Base-by-base conservation (phyloP, 37 sponge, comb jelly and placozoan genomes). In the Crambe crambe region DNA sequence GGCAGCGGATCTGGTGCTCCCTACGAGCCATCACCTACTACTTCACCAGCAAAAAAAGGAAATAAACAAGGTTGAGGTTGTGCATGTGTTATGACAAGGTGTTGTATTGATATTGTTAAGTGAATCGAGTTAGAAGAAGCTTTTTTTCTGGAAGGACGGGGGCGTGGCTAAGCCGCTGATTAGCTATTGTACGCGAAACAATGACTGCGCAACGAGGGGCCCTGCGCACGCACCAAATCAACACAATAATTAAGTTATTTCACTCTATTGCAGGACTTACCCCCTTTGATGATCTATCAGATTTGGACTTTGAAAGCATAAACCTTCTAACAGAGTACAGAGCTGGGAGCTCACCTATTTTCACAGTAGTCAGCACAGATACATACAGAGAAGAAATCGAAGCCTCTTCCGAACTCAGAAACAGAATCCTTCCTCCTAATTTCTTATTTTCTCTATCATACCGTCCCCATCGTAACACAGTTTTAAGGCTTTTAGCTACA, bases 391-490 rank as follows among this genome's bases (percentile, higher is more conserved):
- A 42, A 17, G 57, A 67, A 42, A 25, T 76, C 42, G 35, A 39
- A 1, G 59, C 29, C 36, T 58, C 76, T 2, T 56, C 58, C 3
- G 34, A 42, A 41, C 56, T 66, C 22, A 36, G 21, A 68, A 51
- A 34, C 26, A 79, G 32, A 10, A 42, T 60, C 35, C 78, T 88
- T 0, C 88, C 88, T 22, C 77, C 77, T 0, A 38, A 70, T 21
- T 88, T 88, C 51, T 36, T 82, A 34, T 30, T 88, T 47, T 77
- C 73, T n/a, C 63, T 88, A 41, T 60, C 83, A 12, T 88, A 82
- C 88, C 68, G 71, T n/a, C 88, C 88, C 22, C 37, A 76, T 27
- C 68, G 70, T 38, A 82, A 82, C 58, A 88, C 88, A 0, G 88
- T 82, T 20, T 31, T 88, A 18, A 67, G 63, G 58, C 74, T 88